Conservation (phyloP, 2,797 vertebrate genomes). For the Arctocebus calabarensis region DNA sequence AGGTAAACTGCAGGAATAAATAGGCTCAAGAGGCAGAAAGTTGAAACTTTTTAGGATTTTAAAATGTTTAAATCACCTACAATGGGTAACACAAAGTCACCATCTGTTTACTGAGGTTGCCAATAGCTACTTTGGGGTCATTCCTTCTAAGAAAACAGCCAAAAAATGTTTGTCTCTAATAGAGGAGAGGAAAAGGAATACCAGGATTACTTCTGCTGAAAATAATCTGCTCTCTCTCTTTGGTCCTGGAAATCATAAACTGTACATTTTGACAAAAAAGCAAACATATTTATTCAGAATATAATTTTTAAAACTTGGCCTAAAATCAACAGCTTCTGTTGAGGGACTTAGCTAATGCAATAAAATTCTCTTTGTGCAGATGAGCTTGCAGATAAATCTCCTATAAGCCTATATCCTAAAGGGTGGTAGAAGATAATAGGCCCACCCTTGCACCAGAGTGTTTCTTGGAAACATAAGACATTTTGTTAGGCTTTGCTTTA, state of each 20-base stretch:
- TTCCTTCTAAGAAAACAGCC: slow-evolving; percentile 33
- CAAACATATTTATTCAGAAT: slow-evolving; percentile 63
- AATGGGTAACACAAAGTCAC: background rate
- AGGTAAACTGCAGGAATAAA: background rate
- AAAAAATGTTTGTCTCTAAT: background rate
- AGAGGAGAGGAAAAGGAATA: background rate
- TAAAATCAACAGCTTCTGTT: slow-evolving; percentile 67
- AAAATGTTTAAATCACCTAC: background rate
- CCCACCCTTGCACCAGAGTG: slow-evolving; percentile 40
- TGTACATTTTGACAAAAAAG: slow-evolving; percentile 65
- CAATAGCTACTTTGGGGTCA: background rate
- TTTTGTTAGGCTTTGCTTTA: slow-evolving; percentile 75
- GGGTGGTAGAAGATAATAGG: slow-evolving; percentile 35
- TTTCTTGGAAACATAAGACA: slow-evolving; percentile 61
- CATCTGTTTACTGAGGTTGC: background rate
- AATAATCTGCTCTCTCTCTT: background rate
- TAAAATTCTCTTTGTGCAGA: slow-evolving; percentile 62
- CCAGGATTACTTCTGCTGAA: slow-evolving; percentile 7
- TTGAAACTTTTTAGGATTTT: background rate
- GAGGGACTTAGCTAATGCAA: slow-evolving; percentile 61
- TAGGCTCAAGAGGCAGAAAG: background rate
- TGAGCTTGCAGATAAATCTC: slow-evolving; percentile 50
- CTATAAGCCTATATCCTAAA: slow-evolving; percentile 34
- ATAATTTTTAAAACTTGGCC: slow-evolving; percentile 61
- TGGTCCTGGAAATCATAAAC: slow-evolving; percentile 50